Evolutionary conservation across 2,888 invertebrate species (phyloP), one percentile per base, ranked within the genome.

Genomic region (Xylophagus ater): DNA sequence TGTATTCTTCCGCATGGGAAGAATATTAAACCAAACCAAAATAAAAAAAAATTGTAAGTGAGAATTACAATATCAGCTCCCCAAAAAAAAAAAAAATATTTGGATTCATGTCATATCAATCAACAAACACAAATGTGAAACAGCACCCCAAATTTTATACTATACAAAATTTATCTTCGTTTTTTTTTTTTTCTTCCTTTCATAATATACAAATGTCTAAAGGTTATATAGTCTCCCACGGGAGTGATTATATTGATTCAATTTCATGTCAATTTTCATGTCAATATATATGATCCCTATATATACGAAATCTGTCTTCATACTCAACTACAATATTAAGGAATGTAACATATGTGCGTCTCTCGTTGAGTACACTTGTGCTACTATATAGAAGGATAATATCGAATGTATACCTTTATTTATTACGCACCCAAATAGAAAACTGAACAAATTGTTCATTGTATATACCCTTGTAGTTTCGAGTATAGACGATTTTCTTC

Each of bases 261-360:
- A 64, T 64, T 64, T 63, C 57, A 61, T 61, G 63, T 64, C 63
- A 63, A 64, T 63, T 64, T 64, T 58, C 60, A 54, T 63, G 64
- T 64, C 64, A 64, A 64, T 64, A 55, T n/a, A n/a, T 58, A 62
- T 62, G 45, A 43, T 40, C 34, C 29, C 24, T n/a, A n/a, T n/a
- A n/a, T n/a, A n/a, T n/a, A n/a, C n/a, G n/a, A n/a, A n/a, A n/a
- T n/a, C n/a, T n/a, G n/a, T n/a, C n/a, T n/a, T n/a, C n/a, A n/a
- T n/a, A n/a, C n/a, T n/a, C n/a, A n/a, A n/a, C n/a, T n/a, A n/a
- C n/a, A n/a, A n/a, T n/a, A n/a, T n/a, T n/a, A n/a, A n/a, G n/a
- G n/a, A n/a, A n/a, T n/a, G n/a, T n/a, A n/a, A n/a, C n/a, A n/a
- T n/a, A n/a, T n/a, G n/a, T n/a, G n/a, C n/a, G n/a, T n/a, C n/a